Conservation (phyloP, 2,888 invertebrate genomes). For the Halocaridina rubra region DNA sequence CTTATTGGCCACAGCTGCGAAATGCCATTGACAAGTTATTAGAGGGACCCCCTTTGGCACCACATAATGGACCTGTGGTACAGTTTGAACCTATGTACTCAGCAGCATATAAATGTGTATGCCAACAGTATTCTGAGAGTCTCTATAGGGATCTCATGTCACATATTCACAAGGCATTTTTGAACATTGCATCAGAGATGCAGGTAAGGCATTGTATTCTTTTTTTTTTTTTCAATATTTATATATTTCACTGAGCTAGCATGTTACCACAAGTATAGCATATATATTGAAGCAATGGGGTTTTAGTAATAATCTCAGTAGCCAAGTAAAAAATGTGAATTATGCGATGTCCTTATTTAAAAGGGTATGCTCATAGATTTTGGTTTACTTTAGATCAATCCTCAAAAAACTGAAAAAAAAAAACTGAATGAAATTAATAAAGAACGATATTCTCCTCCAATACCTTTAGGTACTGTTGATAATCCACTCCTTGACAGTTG, state of each 20-base stretch:
- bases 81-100: constrained; percentile 52
- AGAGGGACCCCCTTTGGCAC: constrained; percentile 29
- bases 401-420: too few species aligned
- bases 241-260: too few species aligned
- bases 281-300: too few species aligned
- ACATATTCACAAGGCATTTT: constrained; percentile 32
- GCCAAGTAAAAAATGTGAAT: too few species aligned
- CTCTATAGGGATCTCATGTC: constrained; percentile 45
- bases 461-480: too few species aligned
- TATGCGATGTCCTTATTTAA: too few species aligned
- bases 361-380: too few species aligned
- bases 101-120: constrained; percentile 49
- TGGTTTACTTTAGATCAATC: not conserved
- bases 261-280: too few species aligned
- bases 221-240: not conserved
- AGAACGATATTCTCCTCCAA: too few species aligned
- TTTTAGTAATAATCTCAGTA: too few species aligned
- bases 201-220: constrained; percentile 16
- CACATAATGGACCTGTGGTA: constrained; percentile 26
- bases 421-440: too few species aligned
- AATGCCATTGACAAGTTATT: constrained; percentile 27
- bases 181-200: constrained; percentile 25
- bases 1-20: constrained; percentile 38
- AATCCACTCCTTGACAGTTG: too few species aligned
- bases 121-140: constrained; percentile 41